A percentile compares a stretch with the other conserved stretches of the same genome.
phyloP scores from a whole-genome alignment of 2,113 vertebrate genomes.

The Plecotus auritus region DNA sequence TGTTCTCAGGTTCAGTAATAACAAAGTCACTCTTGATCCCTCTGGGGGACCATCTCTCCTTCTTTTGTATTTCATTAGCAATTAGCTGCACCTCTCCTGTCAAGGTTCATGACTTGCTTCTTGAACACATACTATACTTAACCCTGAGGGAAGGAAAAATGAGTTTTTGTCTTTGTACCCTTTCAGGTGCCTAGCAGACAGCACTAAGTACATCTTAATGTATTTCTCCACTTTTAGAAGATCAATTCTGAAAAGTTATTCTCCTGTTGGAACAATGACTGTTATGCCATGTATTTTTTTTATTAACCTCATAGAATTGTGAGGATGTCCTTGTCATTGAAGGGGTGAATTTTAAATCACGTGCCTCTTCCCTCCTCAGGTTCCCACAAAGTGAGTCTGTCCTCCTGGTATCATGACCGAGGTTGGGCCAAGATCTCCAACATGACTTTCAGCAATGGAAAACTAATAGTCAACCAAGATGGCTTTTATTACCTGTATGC shows the following conservation, averaged over 20 bases:
- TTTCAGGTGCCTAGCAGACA: not conserved
- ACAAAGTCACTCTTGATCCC: not conserved
- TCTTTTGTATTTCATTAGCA: not conserved
- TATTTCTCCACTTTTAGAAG: not conserved
- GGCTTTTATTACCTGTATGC: slow-evolving; percentile 97
- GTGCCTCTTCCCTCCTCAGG: slow-evolving; percentile 60
- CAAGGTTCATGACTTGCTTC: not conserved
- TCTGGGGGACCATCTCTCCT: not conserved
- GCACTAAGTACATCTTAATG: not conserved
- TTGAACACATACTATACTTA: not conserved
- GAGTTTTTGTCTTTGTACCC: not conserved
- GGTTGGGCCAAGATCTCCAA: slow-evolving; percentile 84
- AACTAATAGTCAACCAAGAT: slow-evolving; percentile 86
- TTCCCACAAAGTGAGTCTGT: slow-evolving; percentile 82
- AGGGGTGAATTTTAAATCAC: not conserved
- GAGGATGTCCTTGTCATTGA: not conserved
- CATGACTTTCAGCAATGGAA: slow-evolving; percentile 85
- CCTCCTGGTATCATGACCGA: slow-evolving; percentile 89
- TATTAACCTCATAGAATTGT: not conserved
- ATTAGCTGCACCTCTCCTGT: not conserved
- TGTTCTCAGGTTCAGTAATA: not conserved
- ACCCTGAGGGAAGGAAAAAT: not conserved
- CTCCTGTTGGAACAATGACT: not conserved
- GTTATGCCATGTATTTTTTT: not conserved
- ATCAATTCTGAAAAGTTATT: not conserved